A percentile compares a stretch with the other conserved stretches of the same genome.
phyloP scores from a whole-genome alignment of 2,888 invertebrate species.

The Limenitis arthemis region DNA sequence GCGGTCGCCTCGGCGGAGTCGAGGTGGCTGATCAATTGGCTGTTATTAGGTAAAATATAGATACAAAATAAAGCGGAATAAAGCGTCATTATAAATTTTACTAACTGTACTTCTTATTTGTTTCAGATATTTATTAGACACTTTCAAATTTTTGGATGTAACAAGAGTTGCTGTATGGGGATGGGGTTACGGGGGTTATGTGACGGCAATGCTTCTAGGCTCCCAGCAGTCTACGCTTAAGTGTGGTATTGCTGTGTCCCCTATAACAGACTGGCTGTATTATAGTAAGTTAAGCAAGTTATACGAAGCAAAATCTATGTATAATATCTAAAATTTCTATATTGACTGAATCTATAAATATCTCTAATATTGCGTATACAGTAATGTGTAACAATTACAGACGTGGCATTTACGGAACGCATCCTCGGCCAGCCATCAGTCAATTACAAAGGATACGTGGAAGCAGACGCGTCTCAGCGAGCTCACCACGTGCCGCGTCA shows the following conservation, averaged over 20 bases:
- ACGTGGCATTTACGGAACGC: slow-evolving; percentile 96
- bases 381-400: slow-evolving; percentile 58
- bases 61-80: neutral
- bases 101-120: neutral
- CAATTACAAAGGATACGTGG: slow-evolving; percentile 92
- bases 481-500: slow-evolving; percentile 91
- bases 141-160: slow-evolving; percentile 87
- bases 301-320: too few relatives aligned
- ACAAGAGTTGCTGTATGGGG: slow-evolving; percentile 95
- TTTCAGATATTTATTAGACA: slow-evolving; percentile 83
- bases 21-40: slow-evolving; percentile 95
- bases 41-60: slow-evolving; percentile 75
- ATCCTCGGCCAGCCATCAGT: slow-evolving; percentile 90
- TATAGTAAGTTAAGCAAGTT: slow-evolving; percentile 79
- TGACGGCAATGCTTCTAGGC: slow-evolving; percentile 92
- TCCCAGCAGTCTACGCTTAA: slow-evolving; percentile 90
- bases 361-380: neutral
- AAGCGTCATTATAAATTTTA: neutral
- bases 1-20: slow-evolving; percentile 87
- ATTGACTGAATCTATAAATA: too few relatives aligned
- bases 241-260: slow-evolving; percentile 95
- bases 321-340: too few relatives aligned
- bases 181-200: slow-evolving; percentile 97
- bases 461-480: slow-evolving; percentile 91
- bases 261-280: slow-evolving; percentile 95